Evolutionary conservation across 2,113 vertebrate species (phyloP).

Genomic region (Ctenomys sociabilis): DNA sequence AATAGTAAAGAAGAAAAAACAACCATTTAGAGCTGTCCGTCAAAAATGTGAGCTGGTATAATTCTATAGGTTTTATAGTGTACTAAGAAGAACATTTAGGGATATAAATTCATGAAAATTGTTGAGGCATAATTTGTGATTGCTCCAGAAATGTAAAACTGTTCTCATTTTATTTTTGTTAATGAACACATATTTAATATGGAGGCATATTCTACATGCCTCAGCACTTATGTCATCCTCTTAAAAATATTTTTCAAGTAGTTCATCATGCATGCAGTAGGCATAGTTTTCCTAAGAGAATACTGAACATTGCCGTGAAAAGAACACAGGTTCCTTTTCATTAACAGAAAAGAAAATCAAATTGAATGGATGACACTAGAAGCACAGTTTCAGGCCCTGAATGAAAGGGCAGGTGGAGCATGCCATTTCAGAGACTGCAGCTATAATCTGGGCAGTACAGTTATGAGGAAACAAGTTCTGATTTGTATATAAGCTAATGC

Average conservation of each 20-base stretch:
- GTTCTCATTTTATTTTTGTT: conserved; percentile 64
- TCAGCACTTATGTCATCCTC: background rate
- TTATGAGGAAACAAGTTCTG: background rate
- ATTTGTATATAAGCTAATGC: background rate
- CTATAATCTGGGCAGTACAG: background rate
- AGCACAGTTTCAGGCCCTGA: background rate
- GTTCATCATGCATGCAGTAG: background rate
- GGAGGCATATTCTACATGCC: conserved; percentile 30
- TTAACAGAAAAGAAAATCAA: conserved; percentile 49
- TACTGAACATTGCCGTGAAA: background rate
- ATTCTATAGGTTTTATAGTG: background rate
- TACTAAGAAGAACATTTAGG: conserved; percentile 25
- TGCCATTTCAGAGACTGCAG: background rate
- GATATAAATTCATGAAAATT: background rate
- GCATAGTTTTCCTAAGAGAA: conserved; percentile 34
- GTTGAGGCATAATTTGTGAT: conserved; percentile 30
- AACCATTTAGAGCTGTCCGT: background rate
- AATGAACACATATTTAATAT: conserved; percentile 44
- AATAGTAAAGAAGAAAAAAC: background rate
- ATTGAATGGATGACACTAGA: background rate
- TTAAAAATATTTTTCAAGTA: conserved; percentile 14
- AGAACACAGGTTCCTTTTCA: conserved; percentile 1
- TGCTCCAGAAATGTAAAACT: conserved; percentile 31
- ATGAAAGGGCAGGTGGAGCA: background rate
- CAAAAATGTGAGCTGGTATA: background rate